Evolutionary conservation across 2,888 invertebrate species (phyloP).

Genomic region (Ochropleura leucogaster): DNA sequence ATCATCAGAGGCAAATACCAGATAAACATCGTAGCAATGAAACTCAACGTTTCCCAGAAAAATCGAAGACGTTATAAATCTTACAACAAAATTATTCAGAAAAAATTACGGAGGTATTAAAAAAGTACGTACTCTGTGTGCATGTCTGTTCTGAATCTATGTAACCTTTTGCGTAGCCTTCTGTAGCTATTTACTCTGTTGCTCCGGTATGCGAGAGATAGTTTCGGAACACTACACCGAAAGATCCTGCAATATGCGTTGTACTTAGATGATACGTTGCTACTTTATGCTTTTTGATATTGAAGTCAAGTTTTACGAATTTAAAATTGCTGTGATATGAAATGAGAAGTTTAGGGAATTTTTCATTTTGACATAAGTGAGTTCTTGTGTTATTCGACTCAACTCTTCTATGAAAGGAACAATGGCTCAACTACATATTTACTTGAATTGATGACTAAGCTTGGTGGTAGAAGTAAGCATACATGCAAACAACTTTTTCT

Average conservation of each 20-base stretch:
- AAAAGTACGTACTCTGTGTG: background rate
- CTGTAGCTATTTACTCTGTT: slow-evolving; percentile 7
- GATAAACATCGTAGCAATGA: background rate
- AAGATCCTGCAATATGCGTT: slow-evolving; percentile 51
- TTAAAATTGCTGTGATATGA: slow-evolving; percentile 39
- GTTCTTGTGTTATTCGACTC: background rate
- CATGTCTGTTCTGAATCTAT: background rate
- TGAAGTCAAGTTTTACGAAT: slow-evolving; percentile 45
- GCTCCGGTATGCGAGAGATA: slow-evolving; percentile 36
- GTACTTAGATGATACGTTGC: slow-evolving; percentile 32
- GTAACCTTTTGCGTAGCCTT: background rate
- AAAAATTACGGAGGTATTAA: background rate
- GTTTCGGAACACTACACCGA: slow-evolving; percentile 40
- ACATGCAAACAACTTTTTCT: background rate
- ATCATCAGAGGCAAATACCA: background rate
- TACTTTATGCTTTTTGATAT: slow-evolving; percentile 50
- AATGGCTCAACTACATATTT: background rate
- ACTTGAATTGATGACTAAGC: background rate
- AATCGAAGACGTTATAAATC: background rate
- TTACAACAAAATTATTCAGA: background rate
- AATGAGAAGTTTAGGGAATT: slow-evolving; percentile 18
- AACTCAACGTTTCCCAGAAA: background rate
- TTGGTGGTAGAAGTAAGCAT: background rate
- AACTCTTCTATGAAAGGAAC: background rate
- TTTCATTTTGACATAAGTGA: slow-evolving; percentile 6